phyloP scores from a whole-genome alignment of 2,113 vertebrate genomes.

The Trogon melanurus region DNA sequence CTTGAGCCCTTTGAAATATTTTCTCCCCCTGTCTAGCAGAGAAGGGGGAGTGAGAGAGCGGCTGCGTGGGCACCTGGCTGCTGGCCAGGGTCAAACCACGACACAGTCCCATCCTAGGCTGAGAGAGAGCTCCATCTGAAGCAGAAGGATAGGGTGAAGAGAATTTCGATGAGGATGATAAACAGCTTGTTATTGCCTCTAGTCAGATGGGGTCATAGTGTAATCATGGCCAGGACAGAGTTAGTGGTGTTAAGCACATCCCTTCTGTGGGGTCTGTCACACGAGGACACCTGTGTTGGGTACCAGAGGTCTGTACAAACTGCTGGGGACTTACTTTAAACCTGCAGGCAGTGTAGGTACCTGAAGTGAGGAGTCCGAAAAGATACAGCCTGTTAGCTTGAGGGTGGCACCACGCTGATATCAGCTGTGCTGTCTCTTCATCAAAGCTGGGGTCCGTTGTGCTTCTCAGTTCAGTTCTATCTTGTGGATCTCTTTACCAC shows the following conservation, averaged over 20 bases:
- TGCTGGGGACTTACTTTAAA: background rate
- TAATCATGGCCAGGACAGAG: accelerated
- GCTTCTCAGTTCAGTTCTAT: background rate
- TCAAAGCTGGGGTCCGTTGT: background rate
- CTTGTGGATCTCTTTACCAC: background rate
- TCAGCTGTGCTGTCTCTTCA: background rate
- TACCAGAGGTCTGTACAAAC: background rate
- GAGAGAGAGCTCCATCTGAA: background rate
- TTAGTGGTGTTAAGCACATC: background rate
- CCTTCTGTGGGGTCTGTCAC: background rate
- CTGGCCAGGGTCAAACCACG: too few species aligned
- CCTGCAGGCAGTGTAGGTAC: background rate
- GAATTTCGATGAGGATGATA: background rate
- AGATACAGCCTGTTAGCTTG: background rate
- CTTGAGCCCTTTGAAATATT: too few species aligned
- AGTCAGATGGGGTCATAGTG: background rate
- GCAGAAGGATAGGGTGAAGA: background rate
- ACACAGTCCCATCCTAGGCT: background rate
- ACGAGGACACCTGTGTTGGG: background rate
- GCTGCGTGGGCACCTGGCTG: too few species aligned
- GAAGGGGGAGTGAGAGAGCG: too few species aligned
- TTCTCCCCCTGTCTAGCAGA: too few species aligned
- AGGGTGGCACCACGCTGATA: background rate
- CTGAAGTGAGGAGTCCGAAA: background rate
- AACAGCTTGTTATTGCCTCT: background rate